Evolutionary conservation across 30 jellyfish, hydroid and myxozoan genomes (phyloP), one percentile per base, ranked within the genome.

Genomic region (Aurelia sp.): DNA sequence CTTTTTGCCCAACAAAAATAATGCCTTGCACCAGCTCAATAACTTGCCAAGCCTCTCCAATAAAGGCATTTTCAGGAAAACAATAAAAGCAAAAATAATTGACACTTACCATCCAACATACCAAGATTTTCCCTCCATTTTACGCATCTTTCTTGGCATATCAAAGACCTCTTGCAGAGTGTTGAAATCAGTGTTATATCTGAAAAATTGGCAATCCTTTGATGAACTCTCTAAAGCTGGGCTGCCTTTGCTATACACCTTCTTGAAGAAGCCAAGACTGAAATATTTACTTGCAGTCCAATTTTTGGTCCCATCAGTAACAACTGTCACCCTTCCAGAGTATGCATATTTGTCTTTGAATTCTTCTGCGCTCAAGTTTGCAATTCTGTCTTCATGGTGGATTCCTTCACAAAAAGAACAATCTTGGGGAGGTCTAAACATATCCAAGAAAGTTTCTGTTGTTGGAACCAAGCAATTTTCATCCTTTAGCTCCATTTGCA

Each of bases 41-140:
- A 40, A 7, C 55, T 44, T 10, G 52, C 15, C 55, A 44, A 44
- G 55, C 55, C 55, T 44, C 55, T 13, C 55, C 2, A 27, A 44
- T 13, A 44, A 44, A 44, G 3, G 55, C 55, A 13, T 44, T 27
- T 44, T 44, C 1, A 44, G 55, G 16, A 5, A 44, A 44, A 7
- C 55, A 44, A 44, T 44, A 1, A 44, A 9, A 16, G 1, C 15
- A 44, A 44, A 44, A 44, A 5, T 1, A 5, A 5, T 7, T 0
- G 55, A 6, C 20, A 87, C 98, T 73, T 68, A 92, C 98, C 98
- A 92, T 66, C 98, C 98, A 66, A 92, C 86, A 65, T 92, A 92
- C 98, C 98, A 92, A 8, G 97, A 90, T 52, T 66, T 76, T n/a
- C 98, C 98, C 62, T 92, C 86, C 97, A 86, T 86, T 41, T 73